Evolutionary conservation across 2,888 invertebrate species (phyloP).

Genomic region (Apomyelois bistriatella): DNA sequence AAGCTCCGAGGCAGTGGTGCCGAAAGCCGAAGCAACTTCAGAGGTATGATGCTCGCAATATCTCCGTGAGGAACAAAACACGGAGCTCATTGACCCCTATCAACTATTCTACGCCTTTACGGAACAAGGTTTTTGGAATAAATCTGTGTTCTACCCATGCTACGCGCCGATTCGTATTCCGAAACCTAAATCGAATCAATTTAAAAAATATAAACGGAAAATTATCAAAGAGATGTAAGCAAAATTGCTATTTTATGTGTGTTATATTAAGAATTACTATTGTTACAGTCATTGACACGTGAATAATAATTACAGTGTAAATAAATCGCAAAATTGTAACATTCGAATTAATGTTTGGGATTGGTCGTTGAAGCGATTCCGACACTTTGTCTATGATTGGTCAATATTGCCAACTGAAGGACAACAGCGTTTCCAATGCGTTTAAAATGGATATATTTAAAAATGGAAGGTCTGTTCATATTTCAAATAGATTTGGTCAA

Average conservation of each 20-base stretch:
- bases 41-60: constrained; percentile 19
- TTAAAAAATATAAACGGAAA: not conserved
- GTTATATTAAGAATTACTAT: not conserved
- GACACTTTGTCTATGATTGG: too few species aligned
- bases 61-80: constrained; percentile 1
- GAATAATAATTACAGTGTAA: too few species aligned
- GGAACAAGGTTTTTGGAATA: constrained; percentile 21
- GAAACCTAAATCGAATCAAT: not conserved
- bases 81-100: constrained; percentile 18
- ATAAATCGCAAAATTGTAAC: too few species aligned
- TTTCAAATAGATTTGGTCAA: too few species aligned
- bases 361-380: too few species aligned
- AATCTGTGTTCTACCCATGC: constrained; percentile 16
- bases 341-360: too few species aligned
- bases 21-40: constrained; percentile 35
- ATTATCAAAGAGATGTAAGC: not conserved
- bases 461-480: too few species aligned
- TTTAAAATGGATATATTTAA: too few species aligned
- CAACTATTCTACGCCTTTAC: constrained; percentile 22
- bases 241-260: not conserved
- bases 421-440: too few species aligned
- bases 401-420: too few species aligned
- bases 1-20: constrained; percentile 36
- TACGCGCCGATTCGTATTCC: constrained; percentile 1
- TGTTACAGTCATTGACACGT: too few species aligned